Conservation (phyloP, 64 coral and sea anemone genomes). For the Porites lutea region DNA sequence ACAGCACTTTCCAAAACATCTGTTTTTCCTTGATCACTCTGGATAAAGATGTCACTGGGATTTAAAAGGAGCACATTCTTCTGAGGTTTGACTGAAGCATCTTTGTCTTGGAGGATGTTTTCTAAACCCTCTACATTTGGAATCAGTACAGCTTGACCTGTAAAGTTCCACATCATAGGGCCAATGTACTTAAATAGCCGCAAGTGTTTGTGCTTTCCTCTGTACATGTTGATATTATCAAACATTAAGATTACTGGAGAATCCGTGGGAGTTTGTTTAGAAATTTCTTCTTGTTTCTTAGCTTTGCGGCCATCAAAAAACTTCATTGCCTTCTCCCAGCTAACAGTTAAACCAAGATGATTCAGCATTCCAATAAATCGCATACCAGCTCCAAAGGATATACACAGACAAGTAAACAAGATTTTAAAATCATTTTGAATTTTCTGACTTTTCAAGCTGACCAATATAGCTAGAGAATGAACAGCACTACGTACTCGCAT, state of each 20-base stretch:
- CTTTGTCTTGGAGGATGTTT: not conserved
- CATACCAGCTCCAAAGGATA: no score
- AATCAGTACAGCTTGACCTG: conserved; percentile 8
- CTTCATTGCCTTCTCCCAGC: no score
- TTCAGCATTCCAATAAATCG: no score
- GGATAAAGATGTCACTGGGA: not conserved
- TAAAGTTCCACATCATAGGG: conserved; percentile 34
- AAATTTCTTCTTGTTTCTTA: no score
- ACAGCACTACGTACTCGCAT: no score
- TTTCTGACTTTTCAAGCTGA: no score
- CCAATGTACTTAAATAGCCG: conserved; percentile 3
- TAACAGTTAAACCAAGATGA: no score
- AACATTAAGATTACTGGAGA: not conserved
- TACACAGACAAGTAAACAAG: no score
- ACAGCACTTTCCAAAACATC: not conserved
- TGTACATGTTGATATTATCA: conserved; percentile 47
- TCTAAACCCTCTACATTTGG: conserved; percentile 31
- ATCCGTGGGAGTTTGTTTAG: not conserved
- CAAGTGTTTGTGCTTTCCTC: conserved; percentile 34
- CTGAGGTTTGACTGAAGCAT: not conserved
- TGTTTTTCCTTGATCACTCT: not conserved
- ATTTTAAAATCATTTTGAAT: no score
- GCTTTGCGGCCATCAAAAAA: no score
- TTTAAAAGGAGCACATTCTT: not conserved
- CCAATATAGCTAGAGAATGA: no score